Conservation (phyloP, 2,797 vertebrate species). For the Typhlichthys subterraneus region DNA sequence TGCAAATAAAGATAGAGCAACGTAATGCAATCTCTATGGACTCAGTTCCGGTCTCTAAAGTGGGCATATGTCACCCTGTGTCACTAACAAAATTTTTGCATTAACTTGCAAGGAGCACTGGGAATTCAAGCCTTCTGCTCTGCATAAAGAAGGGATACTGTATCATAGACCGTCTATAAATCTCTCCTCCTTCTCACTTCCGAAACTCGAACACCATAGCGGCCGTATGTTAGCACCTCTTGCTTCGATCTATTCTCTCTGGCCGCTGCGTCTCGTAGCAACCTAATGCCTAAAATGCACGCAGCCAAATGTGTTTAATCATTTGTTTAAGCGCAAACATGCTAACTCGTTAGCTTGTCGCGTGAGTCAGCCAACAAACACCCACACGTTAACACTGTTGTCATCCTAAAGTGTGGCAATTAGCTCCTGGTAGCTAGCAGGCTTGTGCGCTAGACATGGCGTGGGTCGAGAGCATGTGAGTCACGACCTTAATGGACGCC, state of each 20-base stretch:
- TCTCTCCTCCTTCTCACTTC: no score
- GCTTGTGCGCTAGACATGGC: slow-evolving; percentile 16
- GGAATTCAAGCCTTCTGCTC: no score
- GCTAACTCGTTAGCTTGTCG: slow-evolving; percentile 29
- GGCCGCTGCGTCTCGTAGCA: background rate
- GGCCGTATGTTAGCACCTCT: background rate
- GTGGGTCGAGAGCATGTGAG: slow-evolving; percentile 42
- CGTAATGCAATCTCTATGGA: no score
- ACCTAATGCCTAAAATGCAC: slow-evolving; percentile 17
- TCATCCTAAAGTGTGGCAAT: slow-evolving; percentile 52
- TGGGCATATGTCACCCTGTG: no score
- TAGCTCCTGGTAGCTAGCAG: slow-evolving; percentile 56
- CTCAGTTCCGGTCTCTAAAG: no score
- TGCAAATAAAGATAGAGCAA: no score
- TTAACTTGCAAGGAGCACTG: no score
- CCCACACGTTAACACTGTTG: slow-evolving; percentile 34
- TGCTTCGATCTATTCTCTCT: background rate
- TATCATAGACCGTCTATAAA: no score
- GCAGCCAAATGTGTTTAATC: slow-evolving; percentile 15
- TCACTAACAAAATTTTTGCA: no score
- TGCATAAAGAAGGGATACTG: no score
- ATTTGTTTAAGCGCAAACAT: slow-evolving; percentile 8
- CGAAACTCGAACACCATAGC: no score
- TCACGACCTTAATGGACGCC: slow-evolving; percentile 66
- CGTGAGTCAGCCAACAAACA: slow-evolving; percentile 41